Conservation (phyloP, 2,113 vertebrate species). For the Psilopogon haemacephalus region DNA sequence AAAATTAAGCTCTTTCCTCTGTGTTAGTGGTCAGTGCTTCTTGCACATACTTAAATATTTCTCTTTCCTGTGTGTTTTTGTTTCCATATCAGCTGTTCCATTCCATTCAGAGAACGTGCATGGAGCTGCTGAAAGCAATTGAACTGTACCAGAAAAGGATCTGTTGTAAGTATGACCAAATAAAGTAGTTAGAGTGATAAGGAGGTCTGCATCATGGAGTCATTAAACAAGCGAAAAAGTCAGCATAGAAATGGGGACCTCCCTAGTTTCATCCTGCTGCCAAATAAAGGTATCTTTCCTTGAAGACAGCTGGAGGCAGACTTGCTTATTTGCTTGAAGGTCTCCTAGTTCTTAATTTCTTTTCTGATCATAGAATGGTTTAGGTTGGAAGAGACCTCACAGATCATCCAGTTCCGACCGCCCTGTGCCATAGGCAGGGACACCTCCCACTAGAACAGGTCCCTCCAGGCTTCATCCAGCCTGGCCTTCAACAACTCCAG, state of each 20-base stretch:
- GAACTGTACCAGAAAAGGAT: slow-evolving; percentile 96
- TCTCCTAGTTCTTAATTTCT: background rate
- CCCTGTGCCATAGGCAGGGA: too few relatives aligned
- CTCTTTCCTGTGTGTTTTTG: background rate
- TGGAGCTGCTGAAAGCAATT: slow-evolving; percentile 97
- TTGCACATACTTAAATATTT: background rate
- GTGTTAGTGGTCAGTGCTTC: background rate
- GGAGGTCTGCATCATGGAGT: background rate
- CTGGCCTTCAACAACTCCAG: too few relatives aligned
- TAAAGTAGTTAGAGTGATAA: background rate
- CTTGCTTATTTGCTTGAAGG: background rate
- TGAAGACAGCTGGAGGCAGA: background rate
- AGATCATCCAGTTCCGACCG: too few relatives aligned
- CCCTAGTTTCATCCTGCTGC: background rate
- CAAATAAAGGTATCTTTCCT: background rate
- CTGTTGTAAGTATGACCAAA: slow-evolving; percentile 83
- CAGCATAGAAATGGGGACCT: background rate
- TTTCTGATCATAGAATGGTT: too few relatives aligned
- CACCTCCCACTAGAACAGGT: too few relatives aligned
- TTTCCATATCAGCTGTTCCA: slow-evolving; percentile 88
- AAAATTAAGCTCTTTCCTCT: background rate
- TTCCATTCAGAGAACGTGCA: slow-evolving; percentile 95
- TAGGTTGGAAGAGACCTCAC: too few relatives aligned
- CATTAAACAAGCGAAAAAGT: background rate
- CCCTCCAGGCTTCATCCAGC: too few relatives aligned